phyloP scores from a whole-genome alignment of 2,113 vertebrate species.

The Hippocampus zosterae region DNA sequence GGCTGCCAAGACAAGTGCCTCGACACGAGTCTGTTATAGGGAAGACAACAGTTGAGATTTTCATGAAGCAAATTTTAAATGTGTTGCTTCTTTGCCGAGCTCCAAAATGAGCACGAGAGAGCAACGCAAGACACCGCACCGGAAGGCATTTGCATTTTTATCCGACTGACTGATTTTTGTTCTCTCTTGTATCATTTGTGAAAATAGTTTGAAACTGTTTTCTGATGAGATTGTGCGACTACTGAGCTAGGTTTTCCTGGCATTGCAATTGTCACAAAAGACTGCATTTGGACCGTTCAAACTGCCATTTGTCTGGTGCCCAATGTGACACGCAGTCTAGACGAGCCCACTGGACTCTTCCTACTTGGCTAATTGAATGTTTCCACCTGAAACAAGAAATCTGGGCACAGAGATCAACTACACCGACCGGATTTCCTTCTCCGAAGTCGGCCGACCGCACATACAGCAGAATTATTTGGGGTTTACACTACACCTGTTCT shows the following conservation, averaged over 20 bases:
- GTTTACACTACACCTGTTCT: no score
- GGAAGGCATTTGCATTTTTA: neutral
- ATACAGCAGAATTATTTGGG: neutral
- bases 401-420: conserved; percentile 31
- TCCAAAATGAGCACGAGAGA: neutral
- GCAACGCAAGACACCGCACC: neutral
- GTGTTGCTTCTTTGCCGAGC: neutral
- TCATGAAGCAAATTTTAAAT: neutral
- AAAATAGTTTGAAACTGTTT: conserved; percentile 1
- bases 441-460: neutral
- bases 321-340: neutral
- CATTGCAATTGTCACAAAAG: neutral
- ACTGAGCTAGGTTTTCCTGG: neutral
- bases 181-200: neutral
- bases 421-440: neutral
- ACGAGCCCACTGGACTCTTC: neutral
- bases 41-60: neutral
- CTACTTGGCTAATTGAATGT: conserved; percentile 8
- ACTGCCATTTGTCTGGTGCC: neutral
- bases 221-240: neutral
- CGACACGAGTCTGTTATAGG: neutral
- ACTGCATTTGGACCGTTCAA: neutral
- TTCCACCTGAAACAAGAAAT: conserved; percentile 25
- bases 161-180: neutral
- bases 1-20: neutral